Conservation (phyloP, 2,113 vertebrate genomes). For the Osmerus eperlanus region DNA sequence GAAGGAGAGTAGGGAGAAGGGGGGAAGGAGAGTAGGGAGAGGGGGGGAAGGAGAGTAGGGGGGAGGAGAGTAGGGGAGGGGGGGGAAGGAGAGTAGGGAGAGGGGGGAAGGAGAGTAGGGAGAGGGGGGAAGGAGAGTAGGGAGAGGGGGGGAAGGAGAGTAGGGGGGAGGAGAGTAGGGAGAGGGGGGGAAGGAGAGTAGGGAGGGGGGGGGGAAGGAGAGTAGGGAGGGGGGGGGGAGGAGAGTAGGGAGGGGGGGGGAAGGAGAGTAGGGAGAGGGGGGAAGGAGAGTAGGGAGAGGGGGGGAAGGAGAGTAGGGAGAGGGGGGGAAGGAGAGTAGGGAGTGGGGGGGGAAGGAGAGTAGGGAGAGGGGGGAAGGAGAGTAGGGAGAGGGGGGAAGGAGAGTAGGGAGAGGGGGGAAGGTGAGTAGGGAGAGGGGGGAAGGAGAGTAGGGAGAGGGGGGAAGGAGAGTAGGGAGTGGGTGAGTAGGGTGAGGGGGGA, state of each 20-base stretch:
- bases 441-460: not conserved
- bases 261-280: not conserved
- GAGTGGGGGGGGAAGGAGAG: too few species aligned
- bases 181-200: too few species aligned
- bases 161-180: too few species aligned
- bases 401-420: too few species aligned
- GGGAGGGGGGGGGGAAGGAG: slow-evolving; percentile 32
- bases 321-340: not conserved
- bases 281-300: too few species aligned
- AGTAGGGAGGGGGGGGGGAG: slow-evolving; percentile 10
- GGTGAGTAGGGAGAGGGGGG: slow-evolving; percentile 14
- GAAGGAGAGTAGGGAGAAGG: not conserved
- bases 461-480: slow-evolving; percentile 10
- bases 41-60: not conserved
- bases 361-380: too few species aligned
- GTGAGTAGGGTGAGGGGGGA: too few species aligned
- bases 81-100: slow-evolving; percentile 20
- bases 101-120: not conserved
- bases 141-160: too few species aligned
- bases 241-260: not conserved
- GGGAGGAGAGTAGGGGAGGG: too few species aligned
- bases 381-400: too few species aligned
- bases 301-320: slow-evolving; percentile 18
- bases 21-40: slow-evolving; percentile 17
- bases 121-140: too few species aligned